Conservation (phyloP, 2,113 vertebrate genomes). For the Climacteris rufus region DNA sequence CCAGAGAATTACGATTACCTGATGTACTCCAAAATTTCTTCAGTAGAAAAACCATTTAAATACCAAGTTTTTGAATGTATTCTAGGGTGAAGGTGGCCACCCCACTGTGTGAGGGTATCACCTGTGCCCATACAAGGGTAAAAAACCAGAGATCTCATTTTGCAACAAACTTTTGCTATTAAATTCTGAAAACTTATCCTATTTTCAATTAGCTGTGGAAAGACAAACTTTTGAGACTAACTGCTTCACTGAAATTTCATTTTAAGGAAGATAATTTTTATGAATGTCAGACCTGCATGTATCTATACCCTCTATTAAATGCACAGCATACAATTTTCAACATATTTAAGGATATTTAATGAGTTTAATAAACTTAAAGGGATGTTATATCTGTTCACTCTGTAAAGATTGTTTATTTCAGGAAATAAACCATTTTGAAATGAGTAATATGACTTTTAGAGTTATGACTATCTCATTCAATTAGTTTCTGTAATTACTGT, state of each 20-base stretch:
- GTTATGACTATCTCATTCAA: constrained; percentile 63
- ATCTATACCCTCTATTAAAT: constrained; percentile 44
- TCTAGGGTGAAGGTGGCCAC: no score
- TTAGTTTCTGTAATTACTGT: constrained; percentile 67
- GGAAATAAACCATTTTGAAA: constrained; percentile 56
- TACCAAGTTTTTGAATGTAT: fast-evolving
- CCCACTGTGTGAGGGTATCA: not conserved
- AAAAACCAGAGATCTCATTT: not conserved
- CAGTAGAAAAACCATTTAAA: not conserved
- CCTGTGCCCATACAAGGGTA: not conserved
- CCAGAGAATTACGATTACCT: not conserved
- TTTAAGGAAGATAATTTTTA: constrained; percentile 38
- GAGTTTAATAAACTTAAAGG: constrained; percentile 64
- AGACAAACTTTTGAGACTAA: not conserved
- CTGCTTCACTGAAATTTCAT: not conserved
- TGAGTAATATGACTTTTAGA: constrained; percentile 55
- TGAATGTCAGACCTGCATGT: not conserved
- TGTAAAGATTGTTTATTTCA: constrained; percentile 45
- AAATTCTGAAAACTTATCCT: not conserved
- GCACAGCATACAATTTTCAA: constrained; percentile 21
- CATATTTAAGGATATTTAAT: constrained; percentile 59
- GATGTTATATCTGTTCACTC: constrained; percentile 28
- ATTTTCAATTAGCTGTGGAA: not conserved
- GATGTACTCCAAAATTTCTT: not conserved
- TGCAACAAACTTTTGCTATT: not conserved